Conservation (phyloP, 2,113 vertebrate genomes). For the Brachirus orientalis region DNA sequence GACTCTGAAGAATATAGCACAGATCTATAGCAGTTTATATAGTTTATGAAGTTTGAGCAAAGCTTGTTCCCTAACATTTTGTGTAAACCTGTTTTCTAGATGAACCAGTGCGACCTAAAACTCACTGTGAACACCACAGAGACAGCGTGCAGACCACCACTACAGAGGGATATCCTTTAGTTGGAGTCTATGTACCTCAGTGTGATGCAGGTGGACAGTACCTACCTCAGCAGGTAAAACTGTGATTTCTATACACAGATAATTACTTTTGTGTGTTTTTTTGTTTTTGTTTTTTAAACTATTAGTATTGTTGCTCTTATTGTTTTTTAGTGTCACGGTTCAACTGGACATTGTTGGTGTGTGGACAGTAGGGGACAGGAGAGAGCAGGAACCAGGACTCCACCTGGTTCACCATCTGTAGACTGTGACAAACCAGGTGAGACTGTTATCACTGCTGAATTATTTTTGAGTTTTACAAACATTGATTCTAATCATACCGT, state of each 20-base stretch:
- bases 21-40: too few relatives aligned
- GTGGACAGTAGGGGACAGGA: constrained; percentile 83
- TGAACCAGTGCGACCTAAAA: constrained; percentile 42
- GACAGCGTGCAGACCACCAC: constrained; percentile 50
- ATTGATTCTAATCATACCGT: too few relatives aligned
- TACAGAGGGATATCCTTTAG: constrained; percentile 35
- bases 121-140: constrained; percentile 81
- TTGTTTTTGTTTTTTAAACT: neutral
- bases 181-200: constrained; percentile 76
- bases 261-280: neutral
- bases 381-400: constrained; percentile 79
- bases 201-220: constrained; percentile 82
- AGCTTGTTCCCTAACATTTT: too few relatives aligned
- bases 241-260: neutral
- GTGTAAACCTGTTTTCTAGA: neutral
- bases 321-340: constrained; percentile 58
- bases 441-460: neutral
- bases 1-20: too few relatives aligned
- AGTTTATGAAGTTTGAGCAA: too few relatives aligned
- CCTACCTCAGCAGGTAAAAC: constrained; percentile 61
- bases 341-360: constrained; percentile 88
- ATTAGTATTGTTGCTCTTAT: neutral
- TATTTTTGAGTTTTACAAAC: too few relatives aligned
- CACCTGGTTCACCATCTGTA: constrained; percentile 47
- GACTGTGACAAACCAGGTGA: constrained; percentile 80